A percentile compares a stretch with the other conserved stretches of the same genome.
Conservation (phyloP, 2,797 vertebrate species). For the Chromobotia macracanthus region DNA sequence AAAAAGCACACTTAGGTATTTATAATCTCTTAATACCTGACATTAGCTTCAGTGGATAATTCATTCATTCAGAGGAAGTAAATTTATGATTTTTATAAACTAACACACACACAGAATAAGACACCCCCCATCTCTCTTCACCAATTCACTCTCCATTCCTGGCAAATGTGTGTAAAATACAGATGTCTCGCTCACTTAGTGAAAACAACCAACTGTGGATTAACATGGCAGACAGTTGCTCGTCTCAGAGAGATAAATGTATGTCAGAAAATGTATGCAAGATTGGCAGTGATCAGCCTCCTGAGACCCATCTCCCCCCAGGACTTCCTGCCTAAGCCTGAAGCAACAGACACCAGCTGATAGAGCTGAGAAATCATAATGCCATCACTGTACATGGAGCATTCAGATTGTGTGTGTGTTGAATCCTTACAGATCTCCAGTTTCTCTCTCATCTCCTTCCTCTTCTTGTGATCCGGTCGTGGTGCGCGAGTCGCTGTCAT, state of each 20-base stretch:
- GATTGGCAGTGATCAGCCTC: slow-evolving; percentile 20
- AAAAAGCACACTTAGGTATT: neutral
- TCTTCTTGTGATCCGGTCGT: slow-evolving; percentile 73
- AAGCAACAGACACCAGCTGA: neutral
- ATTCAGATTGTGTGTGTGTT: slow-evolving; percentile 16
- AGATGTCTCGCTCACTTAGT: neutral
- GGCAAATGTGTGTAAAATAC: neutral
- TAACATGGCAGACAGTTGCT: slow-evolving; percentile 7
- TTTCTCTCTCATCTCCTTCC: slow-evolving; percentile 74
- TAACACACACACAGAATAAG: neutral
- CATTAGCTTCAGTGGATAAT: neutral
- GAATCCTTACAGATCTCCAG: slow-evolving; percentile 83
- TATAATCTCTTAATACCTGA: neutral
- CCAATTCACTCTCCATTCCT: neutral
- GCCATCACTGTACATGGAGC: neutral
- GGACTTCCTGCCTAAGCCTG: slow-evolving; percentile 33
- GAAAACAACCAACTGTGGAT: neutral
- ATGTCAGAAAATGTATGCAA: slow-evolving; percentile 23
- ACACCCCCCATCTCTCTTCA: too few species aligned
- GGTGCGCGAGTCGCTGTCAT: slow-evolving; percentile 72
- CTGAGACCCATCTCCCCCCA: neutral
- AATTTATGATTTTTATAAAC: neutral
- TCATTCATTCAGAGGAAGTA: neutral
- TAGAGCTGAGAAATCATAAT: neutral
- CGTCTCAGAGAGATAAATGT: slow-evolving; percentile 63